phyloP scores from a whole-genome alignment of 2,888 invertebrate genomes.

The Andrena chrysosceles region DNA sequence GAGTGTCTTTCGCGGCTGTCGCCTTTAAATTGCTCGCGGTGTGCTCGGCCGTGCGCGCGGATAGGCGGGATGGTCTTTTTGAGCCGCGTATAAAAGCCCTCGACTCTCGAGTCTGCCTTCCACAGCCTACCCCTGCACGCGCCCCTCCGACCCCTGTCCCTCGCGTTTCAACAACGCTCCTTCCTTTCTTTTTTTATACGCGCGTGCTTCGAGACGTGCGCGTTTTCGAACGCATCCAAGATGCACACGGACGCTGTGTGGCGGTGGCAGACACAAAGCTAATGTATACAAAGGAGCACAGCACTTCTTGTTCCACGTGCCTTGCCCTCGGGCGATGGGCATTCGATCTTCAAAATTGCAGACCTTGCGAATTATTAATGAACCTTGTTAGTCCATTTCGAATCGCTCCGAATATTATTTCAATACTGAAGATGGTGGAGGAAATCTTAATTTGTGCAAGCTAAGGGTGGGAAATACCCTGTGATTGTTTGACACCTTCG shows the following conservation, averaged over 20 bases:
- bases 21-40: conserved; percentile 72
- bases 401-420: too few relatives aligned
- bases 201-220: conserved; percentile 5
- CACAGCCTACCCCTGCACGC: conserved; percentile 17
- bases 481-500: too few relatives aligned
- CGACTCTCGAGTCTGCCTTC: conserved; percentile 58
- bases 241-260: not conserved
- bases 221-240: not conserved
- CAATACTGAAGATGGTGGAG: too few relatives aligned
- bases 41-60: conserved; percentile 63
- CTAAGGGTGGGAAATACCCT: too few relatives aligned
- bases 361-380: too few relatives aligned
- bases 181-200: not conserved
- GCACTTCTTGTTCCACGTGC: too few relatives aligned
- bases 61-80: conserved; percentile 72
- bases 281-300: not conserved
- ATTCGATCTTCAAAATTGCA: too few relatives aligned
- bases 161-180: conserved; percentile 28
- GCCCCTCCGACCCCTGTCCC: not conserved
- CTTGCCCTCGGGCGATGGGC: too few relatives aligned
- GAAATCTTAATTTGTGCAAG: too few relatives aligned
- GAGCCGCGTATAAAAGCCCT: conserved; percentile 66
- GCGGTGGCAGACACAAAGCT: not conserved
- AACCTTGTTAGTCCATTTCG: too few relatives aligned
- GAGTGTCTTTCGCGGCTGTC: conserved; percentile 70